Percentiles rank a stretch among this genome's conserved stretches.
Evolutionary conservation across 2,113 vertebrate genomes (phyloP).

Genomic region (Poecilia latipinna): DNA sequence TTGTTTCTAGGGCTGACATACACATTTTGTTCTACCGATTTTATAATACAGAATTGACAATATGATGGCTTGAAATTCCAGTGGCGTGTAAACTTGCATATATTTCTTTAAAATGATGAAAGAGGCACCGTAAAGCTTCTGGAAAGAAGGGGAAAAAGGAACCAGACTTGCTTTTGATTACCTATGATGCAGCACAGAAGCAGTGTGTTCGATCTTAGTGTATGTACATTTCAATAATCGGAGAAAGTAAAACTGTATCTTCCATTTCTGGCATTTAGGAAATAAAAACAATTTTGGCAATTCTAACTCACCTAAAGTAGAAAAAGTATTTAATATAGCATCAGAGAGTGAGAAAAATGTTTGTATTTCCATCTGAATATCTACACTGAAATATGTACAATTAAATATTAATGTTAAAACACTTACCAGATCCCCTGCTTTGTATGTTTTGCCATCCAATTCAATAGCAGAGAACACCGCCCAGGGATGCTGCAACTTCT

Average conservation of each 20-base stretch:
- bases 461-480: constrained; percentile 83
- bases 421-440: constrained; percentile 84
- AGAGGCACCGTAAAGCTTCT: too few species aligned
- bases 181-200: background rate
- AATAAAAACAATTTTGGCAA: background rate
- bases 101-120: too few species aligned
- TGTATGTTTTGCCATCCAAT: constrained; percentile 88
- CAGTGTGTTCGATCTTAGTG: background rate
- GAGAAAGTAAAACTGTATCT: background rate
- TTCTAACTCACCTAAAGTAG: background rate
- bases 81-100: too few species aligned
- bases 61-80: too few species aligned
- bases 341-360: background rate
- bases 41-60: too few species aligned
- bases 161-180: background rate
- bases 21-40: too few species aligned
- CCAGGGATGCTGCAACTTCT: constrained; percentile 88
- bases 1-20: background rate
- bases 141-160: too few species aligned
- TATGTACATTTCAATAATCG: background rate
- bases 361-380: background rate
- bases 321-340: background rate
- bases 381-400: background rate
- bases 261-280: background rate
- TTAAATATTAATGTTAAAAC: background rate